Evolutionary conservation across 2,113 vertebrate genomes (phyloP), one percentile per base, ranked within the genome.

Genomic region (Etheostoma spectabile): DNA sequence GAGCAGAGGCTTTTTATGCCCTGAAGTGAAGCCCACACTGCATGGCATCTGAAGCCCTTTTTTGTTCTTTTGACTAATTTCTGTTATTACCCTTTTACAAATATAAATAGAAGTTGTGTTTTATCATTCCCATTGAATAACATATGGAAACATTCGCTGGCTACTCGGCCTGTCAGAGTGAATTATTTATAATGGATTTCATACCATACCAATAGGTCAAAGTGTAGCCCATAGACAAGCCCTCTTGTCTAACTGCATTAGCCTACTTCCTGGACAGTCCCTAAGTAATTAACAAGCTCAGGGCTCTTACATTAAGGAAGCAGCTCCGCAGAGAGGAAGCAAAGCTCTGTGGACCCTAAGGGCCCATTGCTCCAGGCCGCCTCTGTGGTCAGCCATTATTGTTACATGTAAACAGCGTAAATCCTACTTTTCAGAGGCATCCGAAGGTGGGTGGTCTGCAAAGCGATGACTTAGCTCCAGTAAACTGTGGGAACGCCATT

Each of bases 281-380:
- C 77, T 88, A 89, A 92, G 87, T 93, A 86, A 93, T 86, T 93
- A 92, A 91, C 74, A 27, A 90, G 89, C 87, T 93, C 83, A 78
- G 77, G 71, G 65, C 63, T 82, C 74, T 68, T 86, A 60, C 79
- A 68, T 88, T 77, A 69, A 83, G 56, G 49, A 83, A 72, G 78
- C 55, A 7, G 77, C 70, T 65, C 60, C 62, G 6, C 61, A 21
- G 38, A 38, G 59, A 30, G 70, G 68, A 52, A 24, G 56, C 80
- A 75, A 52, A 24, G 56, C 76, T 5, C 42, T 0, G 11, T 2
- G 35, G 86, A n/a, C 61, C 73, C 83, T 0, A 11, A 35, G 79
- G 82, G 63, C 56, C 68, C 60, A 1, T 35, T 2, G 75, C 82
- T 60, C 22, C 14, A 5, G 52, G 64, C 62, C 27, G 13, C 30